phyloP scores from a whole-genome alignment of 2,797 vertebrate species.

The Gymnoscopelus microlampas region DNA sequence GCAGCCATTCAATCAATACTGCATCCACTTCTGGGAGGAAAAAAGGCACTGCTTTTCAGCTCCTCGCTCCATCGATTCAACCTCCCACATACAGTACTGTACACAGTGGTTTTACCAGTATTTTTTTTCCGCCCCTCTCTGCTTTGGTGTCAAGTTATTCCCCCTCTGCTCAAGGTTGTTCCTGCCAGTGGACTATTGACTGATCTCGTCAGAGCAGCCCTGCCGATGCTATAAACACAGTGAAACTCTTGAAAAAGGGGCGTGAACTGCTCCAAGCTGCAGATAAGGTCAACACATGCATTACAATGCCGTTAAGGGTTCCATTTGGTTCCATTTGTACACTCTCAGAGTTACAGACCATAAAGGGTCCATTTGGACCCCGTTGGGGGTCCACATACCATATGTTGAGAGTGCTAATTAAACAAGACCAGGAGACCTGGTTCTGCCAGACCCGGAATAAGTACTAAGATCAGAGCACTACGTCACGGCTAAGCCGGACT shows the following conservation, averaged over 20 bases:
- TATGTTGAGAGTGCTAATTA: no score
- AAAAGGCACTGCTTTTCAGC: slow-evolving; percentile 13
- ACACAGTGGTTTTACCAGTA: slow-evolving; percentile 16
- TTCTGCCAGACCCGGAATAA: no score
- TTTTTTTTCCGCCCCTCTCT: slow-evolving; percentile 7
- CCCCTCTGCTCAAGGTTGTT: background rate
- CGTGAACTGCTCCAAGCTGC: no score
- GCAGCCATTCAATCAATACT: slow-evolving; percentile 26
- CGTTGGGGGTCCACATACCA: no score
- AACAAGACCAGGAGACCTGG: no score
- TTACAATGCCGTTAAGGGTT: no score
- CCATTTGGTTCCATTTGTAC: no score
- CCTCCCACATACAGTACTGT: slow-evolving; percentile 16
- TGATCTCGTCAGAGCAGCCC: background rate
- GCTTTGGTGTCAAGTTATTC: slow-evolving; percentile 16
- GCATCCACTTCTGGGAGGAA: slow-evolving; percentile 24
- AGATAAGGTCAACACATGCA: no score
- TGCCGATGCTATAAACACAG: background rate
- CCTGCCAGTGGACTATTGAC: background rate
- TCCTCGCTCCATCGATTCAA: slow-evolving; percentile 28
- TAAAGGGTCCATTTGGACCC: no score
- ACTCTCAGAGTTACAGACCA: no score
- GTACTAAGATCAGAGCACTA: no score
- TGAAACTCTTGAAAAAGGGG: background rate
- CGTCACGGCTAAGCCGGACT: no score